Base-by-base conservation (phyloP, 2,113 vertebrate genomes). In the Oryctolagus cuniculus region DNA sequence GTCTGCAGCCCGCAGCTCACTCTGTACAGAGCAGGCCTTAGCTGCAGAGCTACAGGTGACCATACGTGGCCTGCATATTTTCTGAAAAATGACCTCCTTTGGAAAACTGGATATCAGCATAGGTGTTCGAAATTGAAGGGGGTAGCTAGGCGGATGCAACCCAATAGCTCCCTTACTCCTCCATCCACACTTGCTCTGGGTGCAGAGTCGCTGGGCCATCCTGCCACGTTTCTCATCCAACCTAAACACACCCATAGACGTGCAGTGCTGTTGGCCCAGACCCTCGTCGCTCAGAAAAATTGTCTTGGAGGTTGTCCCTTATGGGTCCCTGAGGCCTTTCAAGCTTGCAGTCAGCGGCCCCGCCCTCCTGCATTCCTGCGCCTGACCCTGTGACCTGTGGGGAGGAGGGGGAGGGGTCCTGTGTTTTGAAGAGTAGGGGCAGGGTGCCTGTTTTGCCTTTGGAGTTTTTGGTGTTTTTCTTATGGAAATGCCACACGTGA, bases 241-340 rank as follows among this genome's bases (percentile, higher is more conserved):
- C 44, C 58, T 24, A 94, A 89, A 89, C 75, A 87, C 72, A 27
- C 8, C 84, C 77, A 51, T 69, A 51, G 82, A 77, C 82, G 88
- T 44, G 89, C 66, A 74, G 58, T 63, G 29, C 79, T 91, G 82
- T 8, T 0, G 0, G 73, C 25, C 6, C n/a, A 3, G 16, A 51
- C 44, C 80, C 55, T 67, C 78, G 73, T 85, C 90, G 74, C 69
- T 92, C 74, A 93, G 81, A 91, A 93, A 90, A 55, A 58, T 10
- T 6, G 27, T 66, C 85, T 82, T 94, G 31, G 75, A 67, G 82
- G n/a, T 78, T 73, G 55, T 74, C 11, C 27, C 78, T 78, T 88
- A 88, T 90, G 85, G 84, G 55, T 3, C 31, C 0, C 10, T 21
- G 29, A 21, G 87, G 29, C 63, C 31, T 36, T 19, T 24, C 38